Evolutionary conservation across 2,113 vertebrate genomes (phyloP).

Genomic region (Manacus vitellinus): DNA sequence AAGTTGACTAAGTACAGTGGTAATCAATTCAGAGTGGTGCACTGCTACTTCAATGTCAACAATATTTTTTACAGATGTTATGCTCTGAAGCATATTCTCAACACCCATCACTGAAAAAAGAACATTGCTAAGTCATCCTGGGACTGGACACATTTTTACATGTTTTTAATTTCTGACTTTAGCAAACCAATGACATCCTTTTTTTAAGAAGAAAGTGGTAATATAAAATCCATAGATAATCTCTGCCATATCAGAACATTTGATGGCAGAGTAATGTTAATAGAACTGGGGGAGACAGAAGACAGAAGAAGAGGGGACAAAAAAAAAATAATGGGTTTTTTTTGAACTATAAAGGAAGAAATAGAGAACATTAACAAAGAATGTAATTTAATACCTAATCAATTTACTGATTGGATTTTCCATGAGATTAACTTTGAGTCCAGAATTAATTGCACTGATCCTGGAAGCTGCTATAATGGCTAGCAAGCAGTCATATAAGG

Average conservation of each 20-base stretch:
- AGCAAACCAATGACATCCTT: not conserved
- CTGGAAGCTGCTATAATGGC: constrained; percentile 37
- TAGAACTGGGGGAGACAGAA: not conserved
- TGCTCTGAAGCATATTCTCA: not conserved
- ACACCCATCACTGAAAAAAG: not conserved
- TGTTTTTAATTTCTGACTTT: not conserved
- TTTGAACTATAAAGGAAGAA: constrained; percentile 33
- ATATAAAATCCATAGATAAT: not conserved
- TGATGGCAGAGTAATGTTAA: not conserved
- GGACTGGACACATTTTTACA: not conserved
- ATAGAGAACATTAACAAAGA: constrained; percentile 38
- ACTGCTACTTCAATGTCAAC: not conserved
- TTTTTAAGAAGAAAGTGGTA: not conserved
- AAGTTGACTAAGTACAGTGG: not conserved
- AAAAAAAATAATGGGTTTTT: not conserved
- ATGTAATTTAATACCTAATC: constrained; percentile 69
- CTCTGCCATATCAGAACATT: not conserved
- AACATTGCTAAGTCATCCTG: not conserved
- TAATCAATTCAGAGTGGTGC: not conserved
- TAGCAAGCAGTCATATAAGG: not conserved
- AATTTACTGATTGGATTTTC: constrained; percentile 72
- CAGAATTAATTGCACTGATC: constrained; percentile 51
- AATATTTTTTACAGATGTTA: not conserved
- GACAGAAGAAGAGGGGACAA: not conserved
- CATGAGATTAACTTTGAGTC: constrained; percentile 51